Base-by-base conservation (phyloP, 1,140 invertebrate genomes). In the Elysia chlorotica region DNA sequence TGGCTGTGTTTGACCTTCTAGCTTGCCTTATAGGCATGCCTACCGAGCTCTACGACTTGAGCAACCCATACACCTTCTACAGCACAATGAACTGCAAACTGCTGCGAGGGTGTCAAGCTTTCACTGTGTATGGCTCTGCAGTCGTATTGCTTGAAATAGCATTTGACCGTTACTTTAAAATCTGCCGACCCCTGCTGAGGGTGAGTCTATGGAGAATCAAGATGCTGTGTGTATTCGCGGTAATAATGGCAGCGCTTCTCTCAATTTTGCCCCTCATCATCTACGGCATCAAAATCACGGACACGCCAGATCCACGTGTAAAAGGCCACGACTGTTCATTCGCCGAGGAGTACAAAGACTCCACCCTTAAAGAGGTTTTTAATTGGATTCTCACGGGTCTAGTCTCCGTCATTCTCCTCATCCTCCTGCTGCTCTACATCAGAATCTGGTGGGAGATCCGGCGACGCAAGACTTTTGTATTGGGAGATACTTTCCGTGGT, bases 151-250 rank as follows among this genome's bases (percentile, higher is more conserved):
- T 81, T 2, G 79, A 79, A 41, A 80, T 83, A 14, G 80, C 79
- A n/a, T 76, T 83, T 31, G 82, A 83, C 56, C 72, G 82, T 23
- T 83, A 78, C 70, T 83, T 78, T 68, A 81, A 81, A 66, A 81
- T 83, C 36, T 83, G 80, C 65, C 72, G 74, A 19, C 81, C 81
- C 2, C 73, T 81, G 2, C 76, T 77, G 75, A 56, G 78, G 35
- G 77, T 81, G 31, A 75, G 77, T 36, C 54, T 82, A n/a, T 77
- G 68, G 28, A 76, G 69, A 25, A 79, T 82, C 35, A 62, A 66
- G 68, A 54, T 75, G 28, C 68, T 79, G 62, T 82, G 81, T 41
- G 68, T 73, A 2, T 17, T 76, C 6, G 79, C 79, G 2, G 75
- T 76, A 4, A 38, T 81, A 1, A 38, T 78, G 21, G 78, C 79